Evolutionary conservation across 2,888 invertebrate genomes (phyloP), one percentile per base, ranked within the genome.

Genomic region (Agrenia bidenticulata): DNA sequence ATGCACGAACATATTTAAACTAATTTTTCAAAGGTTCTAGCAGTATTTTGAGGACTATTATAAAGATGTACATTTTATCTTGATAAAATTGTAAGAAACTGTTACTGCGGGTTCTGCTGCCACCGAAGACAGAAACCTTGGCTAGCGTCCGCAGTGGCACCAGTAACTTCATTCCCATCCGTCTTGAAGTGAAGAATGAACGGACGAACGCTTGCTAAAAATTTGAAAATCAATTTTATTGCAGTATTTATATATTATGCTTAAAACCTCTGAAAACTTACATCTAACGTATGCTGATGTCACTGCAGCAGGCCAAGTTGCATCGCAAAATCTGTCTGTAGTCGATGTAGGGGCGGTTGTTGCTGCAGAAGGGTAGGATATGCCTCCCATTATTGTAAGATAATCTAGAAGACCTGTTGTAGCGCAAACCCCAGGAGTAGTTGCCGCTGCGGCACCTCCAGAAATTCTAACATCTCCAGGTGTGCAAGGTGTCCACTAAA

Each of bases 101-200:
- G n/a, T 64, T 69, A 69, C 55, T 65, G 70, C 13, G 74, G 74
- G 62, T 63, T 74, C 58, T 74, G 74, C 56, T 74, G 74, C 64
- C 66, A 72, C 13, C 63, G 57, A n/a, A 75, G 55, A 42, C 75
- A 75, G 24, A 66, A 75, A 0, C 75, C 75, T 11, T 51, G 15
- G 0, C 70, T 69, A 9, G 67, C 58, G 24, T 75, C 75, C 2
- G 4, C 51, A 1, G 55, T 59, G 0, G 45, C 51, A 13, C 53
- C 59, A 2, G 55, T 45, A 42, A 45, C 5, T 78, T 92, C 75
- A 2, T 5, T 83, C 65, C 85, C 86, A 79, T 92, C 90, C 0
- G 89, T 86, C 76, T 90, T 90, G 72, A 89, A 89, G 78, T 86
- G 85, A 1, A 92, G 78, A 1, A 90, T 84, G 76, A 92, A 92